phyloP scores from a whole-genome alignment of 2,113 vertebrate species.

The Benitochromis conjunctus region DNA sequence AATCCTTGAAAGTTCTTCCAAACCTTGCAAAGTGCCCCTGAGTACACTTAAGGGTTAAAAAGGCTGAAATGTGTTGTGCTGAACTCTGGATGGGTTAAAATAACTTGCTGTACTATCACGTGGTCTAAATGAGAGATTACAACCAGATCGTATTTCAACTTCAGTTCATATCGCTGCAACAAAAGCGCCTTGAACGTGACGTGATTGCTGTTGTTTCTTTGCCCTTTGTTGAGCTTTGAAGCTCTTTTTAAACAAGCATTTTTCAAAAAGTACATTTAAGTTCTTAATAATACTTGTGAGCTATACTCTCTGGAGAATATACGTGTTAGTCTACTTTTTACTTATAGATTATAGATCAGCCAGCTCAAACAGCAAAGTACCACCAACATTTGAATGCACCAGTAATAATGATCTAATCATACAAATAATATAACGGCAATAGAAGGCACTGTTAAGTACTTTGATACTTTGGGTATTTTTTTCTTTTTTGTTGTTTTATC shows the following conservation, averaged over 20 bases:
- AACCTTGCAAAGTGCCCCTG: too few relatives aligned
- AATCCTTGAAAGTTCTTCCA: too few relatives aligned
- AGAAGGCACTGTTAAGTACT: neutral
- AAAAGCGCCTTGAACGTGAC: neutral
- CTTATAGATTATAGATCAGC: neutral
- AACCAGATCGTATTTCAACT: neutral
- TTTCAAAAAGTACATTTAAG: neutral
- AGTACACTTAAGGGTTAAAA: too few relatives aligned
- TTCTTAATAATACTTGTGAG: neutral
- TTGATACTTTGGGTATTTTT: neutral
- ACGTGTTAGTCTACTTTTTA: neutral
- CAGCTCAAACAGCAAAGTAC: neutral
- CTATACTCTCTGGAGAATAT: neutral
- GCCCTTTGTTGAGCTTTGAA: neutral
- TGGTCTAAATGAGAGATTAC: neutral
- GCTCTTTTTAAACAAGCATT: neutral
- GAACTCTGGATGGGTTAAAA: neutral
- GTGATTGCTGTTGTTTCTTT: too few relatives aligned
- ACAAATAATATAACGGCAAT: neutral
- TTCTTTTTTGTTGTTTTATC: neutral
- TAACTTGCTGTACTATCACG: rapidly evolving
- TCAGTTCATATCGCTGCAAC: neutral
- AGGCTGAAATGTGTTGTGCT: neutral
- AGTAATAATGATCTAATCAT: neutral
- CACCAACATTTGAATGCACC: neutral